Evolutionary conservation across 1,140 invertebrate species (phyloP), one percentile per base, ranked within the genome.

Genomic region (Trichomalopsis sarcophagae): DNA sequence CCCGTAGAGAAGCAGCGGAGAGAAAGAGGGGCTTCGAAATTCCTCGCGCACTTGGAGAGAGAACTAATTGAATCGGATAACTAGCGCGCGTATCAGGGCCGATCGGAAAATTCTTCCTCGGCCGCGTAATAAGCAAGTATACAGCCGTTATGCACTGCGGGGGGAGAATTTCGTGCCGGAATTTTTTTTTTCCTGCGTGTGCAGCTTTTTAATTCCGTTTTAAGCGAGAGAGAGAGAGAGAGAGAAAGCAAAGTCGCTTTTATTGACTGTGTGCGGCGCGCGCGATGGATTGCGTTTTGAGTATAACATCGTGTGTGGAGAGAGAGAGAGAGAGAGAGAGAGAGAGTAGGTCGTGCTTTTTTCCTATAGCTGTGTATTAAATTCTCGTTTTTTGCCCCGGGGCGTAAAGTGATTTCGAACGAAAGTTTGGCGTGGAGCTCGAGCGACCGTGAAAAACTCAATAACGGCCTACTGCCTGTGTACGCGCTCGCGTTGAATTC

Each of bases 11-110:
- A 44, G 40, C 40, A 10, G 9, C 40, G 10, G 55, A 66, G 77
- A 62, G 55, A 62, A 79, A 27, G n/a, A 47, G 50, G 27, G 30
- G 30, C 10, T 50, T 11, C 27, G 76, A 30, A 73, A 73, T 71
- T 81, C 44, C 27, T n/a, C 23, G 40, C 23, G 27, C 69, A 62
- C 55, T 62, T 62, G 4, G 21, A 62, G 55, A 62, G 21, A 23
- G 27, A 81, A 81, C 82, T 77, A 83, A 83, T 83, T 83, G 74
- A 77, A 83, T 83, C 82, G 11, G 33, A 83, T 83, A 83, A 69
- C 74, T 36, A 21, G 23, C 69, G 69, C 10, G 73, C 9, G 33
- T 82, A 75, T 66, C 21, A 40, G 33, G 11, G 23, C 1, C 17
- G 21, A 83, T 83, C 62, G 82, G 75, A 84, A 84, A 84, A 84